Conservation (phyloP, 2,888 invertebrate species). For the Oconnorella tubifera region DNA sequence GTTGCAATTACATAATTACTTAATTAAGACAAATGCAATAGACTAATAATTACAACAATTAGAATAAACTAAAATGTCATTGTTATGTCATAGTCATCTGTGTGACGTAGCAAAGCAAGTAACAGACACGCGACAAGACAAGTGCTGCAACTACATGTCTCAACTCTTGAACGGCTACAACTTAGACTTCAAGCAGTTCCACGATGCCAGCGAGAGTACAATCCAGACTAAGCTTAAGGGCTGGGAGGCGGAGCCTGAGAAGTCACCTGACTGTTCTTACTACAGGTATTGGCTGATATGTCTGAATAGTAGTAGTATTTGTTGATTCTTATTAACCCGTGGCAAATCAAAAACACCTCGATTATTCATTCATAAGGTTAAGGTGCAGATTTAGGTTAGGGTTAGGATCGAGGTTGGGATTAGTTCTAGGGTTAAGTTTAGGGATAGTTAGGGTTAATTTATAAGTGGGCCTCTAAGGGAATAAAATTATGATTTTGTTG, state of each 20-base stretch:
- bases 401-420: no score
- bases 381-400: no score
- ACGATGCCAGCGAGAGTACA: neutral
- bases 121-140: neutral
- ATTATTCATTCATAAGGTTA: neutral
- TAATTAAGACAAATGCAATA: no score
- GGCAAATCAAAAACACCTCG: neutral
- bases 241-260: slow-evolving; percentile 3
- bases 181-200: slow-evolving; percentile 10
- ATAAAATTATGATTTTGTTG: no score
- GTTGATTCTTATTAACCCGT: neutral
- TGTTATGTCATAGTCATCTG: neutral
- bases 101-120: neutral
- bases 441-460: no score
- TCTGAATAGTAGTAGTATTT: neutral
- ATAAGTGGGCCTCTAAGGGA: no score
- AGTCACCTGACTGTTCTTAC: slow-evolving; percentile 6
- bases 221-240: neutral
- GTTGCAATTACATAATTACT: no score
- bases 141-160: slow-evolving; percentile 5
- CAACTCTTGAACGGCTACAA: slow-evolving; percentile 4
- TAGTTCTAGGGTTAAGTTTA: no score
- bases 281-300: neutral
- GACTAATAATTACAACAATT: no score
- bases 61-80: no score